These are phyloP conservation scores for Acanthosepion lycidas DNA, from an alignment of 2,888 invertebrate species.

Conservation along the genomic window DNA sequence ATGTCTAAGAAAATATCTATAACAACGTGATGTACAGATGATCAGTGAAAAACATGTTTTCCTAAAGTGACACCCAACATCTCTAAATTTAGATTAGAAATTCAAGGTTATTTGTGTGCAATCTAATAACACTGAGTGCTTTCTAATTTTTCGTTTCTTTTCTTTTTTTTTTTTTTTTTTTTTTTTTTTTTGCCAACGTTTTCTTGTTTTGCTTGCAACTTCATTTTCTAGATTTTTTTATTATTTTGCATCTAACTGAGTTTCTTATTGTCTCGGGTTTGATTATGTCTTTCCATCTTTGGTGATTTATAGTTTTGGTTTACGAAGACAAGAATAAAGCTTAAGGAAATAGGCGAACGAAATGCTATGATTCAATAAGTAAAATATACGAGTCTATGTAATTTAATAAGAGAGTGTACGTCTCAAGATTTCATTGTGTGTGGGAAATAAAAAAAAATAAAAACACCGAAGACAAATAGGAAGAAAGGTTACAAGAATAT, in stretches of 20 bases:
- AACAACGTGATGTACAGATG: background rate
- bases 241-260: background rate
- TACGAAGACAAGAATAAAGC: background rate
- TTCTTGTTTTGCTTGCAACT: background rate
- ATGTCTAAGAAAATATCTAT: background rate
- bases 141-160: no score
- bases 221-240: background rate
- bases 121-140: constrained; percentile 33
- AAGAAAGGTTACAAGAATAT: no score
- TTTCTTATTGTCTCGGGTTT: background rate
- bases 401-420: background rate
- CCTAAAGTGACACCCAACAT: background rate
- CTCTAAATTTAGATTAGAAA: background rate
- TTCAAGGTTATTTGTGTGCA: background rate
- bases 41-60: background rate
- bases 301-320: background rate
- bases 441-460: background rate
- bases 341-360: background rate
- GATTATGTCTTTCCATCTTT: background rate
- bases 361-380: background rate
- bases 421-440: background rate
- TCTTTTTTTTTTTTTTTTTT: background rate
- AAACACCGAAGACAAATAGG: background rate
- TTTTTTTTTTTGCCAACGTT: background rate
- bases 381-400: background rate